Conservation (phyloP, 2,113 vertebrate genomes). For the cat (Felis catus) region DNA sequence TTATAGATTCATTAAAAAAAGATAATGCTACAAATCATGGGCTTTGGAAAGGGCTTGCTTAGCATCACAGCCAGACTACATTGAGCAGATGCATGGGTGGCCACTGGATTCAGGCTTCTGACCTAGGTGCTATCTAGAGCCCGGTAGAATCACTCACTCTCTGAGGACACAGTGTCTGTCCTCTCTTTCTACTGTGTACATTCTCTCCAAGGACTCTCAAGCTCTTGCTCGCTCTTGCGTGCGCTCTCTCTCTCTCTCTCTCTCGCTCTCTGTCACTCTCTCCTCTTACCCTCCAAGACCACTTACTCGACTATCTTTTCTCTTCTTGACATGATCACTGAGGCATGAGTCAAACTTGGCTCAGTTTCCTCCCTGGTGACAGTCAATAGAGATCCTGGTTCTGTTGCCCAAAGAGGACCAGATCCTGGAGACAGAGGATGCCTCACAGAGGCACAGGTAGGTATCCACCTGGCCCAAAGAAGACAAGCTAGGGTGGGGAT, state of each 20-base stretch:
- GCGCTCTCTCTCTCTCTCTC: not conserved
- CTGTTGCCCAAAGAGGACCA: not conserved
- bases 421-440: not conserved
- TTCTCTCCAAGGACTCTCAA: not conserved
- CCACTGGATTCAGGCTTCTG: not conserved
- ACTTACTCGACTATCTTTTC: slow-evolving; percentile 17
- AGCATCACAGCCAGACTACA: not conserved
- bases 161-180: not conserved
- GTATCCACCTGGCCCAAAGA: not conserved
- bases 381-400: not conserved
- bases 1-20: not conserved
- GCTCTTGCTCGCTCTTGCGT: not conserved
- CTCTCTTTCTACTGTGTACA: not conserved
- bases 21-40: not conserved
- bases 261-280: not conserved
- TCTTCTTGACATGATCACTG: not conserved
- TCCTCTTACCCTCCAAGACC: too few species aligned
- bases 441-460: not conserved
- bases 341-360: not conserved
- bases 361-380: not conserved
- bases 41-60: not conserved
- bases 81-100: too few species aligned
- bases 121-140: not conserved
- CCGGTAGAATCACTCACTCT: not conserved
- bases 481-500: not conserved